Evolutionary conservation across 2,113 vertebrate species (phyloP).

Genomic region (Anarrhichthys ocellatus): DNA sequence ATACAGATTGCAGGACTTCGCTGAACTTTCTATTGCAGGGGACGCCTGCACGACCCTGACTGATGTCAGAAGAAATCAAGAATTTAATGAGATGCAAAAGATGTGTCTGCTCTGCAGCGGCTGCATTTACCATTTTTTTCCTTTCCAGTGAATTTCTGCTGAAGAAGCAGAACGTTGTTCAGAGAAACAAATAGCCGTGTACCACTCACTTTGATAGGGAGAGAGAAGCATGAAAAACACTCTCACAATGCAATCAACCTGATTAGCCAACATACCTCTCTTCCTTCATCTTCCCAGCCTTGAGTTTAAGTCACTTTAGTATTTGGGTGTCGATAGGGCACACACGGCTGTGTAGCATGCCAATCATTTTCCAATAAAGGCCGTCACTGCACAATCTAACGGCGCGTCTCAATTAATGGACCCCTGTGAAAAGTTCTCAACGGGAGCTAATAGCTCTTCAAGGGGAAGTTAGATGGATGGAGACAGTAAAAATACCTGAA

Average conservation of each 20-base stretch:
- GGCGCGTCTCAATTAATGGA: slow-evolving; percentile 41
- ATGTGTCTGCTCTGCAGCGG: slow-evolving; percentile 2
- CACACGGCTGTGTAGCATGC: slow-evolving; percentile 24
- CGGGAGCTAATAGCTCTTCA: slow-evolving; percentile 24
- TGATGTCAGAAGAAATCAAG: slow-evolving; percentile 21
- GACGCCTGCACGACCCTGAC: background rate
- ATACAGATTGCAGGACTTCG: background rate
- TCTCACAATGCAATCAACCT: slow-evolving; percentile 30
- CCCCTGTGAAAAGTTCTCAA: slow-evolving; percentile 31
- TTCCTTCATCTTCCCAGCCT: slow-evolving; percentile 11
- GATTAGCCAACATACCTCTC: slow-evolving; percentile 24
- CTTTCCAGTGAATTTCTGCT: slow-evolving; percentile 38
- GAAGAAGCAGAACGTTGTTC: slow-evolving; percentile 40
- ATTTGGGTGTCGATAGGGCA: slow-evolving; percentile 50
- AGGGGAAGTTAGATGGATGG: slow-evolving; percentile 3
- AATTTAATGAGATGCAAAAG: slow-evolving; percentile 21
- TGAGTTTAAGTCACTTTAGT: slow-evolving; percentile 22
- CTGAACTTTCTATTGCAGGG: background rate
- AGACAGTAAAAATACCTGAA: background rate
- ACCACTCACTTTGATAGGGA: slow-evolving; percentile 28
- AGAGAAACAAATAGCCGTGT: slow-evolving; percentile 52
- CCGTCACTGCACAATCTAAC: slow-evolving; percentile 23
- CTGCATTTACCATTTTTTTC: slow-evolving; percentile 40
- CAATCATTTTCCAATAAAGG: slow-evolving; percentile 54
- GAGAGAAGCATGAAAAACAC: slow-evolving; percentile 9